Percentiles rank a stretch among this genome's conserved stretches.
phyloP scores from a whole-genome alignment of 2,113 vertebrate species.

The Actenoides hombroni region DNA sequence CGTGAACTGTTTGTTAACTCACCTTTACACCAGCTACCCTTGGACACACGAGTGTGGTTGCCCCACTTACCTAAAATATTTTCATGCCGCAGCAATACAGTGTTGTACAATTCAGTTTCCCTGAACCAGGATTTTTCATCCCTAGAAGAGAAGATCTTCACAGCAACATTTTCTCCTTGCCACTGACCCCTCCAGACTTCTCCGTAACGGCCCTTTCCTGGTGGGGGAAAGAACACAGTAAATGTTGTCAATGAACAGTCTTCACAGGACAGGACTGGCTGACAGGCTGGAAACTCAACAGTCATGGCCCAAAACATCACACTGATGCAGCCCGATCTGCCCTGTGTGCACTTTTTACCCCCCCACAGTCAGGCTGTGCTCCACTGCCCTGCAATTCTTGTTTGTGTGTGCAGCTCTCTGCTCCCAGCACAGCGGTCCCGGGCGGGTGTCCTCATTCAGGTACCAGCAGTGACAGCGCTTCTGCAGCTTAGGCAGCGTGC shows the following conservation, averaged over 20 bases:
- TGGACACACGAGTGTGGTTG: rapidly evolving
- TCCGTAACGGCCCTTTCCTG: slow-evolving; percentile 95
- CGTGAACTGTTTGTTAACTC: neutral
- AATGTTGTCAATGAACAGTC: neutral
- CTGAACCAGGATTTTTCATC: slow-evolving; percentile 99
- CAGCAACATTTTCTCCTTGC: slow-evolving; percentile 96
- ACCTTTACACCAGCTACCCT: neutral
- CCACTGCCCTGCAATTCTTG: neutral
- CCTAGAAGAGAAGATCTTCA: slow-evolving; percentile 98
- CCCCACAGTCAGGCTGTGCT: neutral
- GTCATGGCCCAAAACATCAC: rapidly evolving
- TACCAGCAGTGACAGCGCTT: rapidly evolving
- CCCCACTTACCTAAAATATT: slow-evolving; percentile 89
- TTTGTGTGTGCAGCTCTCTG: rapidly evolving
- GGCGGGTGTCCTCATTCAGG: neutral
- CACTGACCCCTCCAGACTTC: slow-evolving; percentile 97
- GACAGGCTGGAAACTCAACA: neutral
- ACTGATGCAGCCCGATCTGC: rapidly evolving
- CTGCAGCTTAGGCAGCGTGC: neutral
- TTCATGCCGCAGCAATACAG: slow-evolving; percentile 93
- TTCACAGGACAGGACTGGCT: neutral
- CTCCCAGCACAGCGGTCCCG: rapidly evolving
- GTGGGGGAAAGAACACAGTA: neutral
- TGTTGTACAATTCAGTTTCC: slow-evolving; percentile 98
- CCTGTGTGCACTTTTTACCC: rapidly evolving